phyloP scores from a whole-genome alignment of 2,113 vertebrate species.

The Perca schrenkii region DNA sequence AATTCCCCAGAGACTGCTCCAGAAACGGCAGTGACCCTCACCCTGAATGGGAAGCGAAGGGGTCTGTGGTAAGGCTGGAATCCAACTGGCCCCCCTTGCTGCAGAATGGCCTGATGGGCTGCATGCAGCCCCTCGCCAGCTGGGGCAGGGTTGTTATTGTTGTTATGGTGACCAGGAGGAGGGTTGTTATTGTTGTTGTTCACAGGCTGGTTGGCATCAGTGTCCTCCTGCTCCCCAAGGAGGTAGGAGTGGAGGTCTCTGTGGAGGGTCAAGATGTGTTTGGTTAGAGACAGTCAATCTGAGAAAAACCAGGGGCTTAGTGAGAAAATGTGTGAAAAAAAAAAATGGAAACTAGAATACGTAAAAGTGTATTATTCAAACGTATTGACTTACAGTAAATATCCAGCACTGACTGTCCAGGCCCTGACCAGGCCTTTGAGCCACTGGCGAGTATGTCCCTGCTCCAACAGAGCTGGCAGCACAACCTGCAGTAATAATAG shows the following conservation, averaged over 20 bases:
- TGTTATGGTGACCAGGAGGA: slow-evolving; percentile 86
- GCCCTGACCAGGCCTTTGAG: slow-evolving; percentile 97
- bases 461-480: slow-evolving; percentile 96
- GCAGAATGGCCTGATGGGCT: slow-evolving; percentile 98
- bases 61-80: slow-evolving; percentile 98
- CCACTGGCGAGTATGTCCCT: slow-evolving; percentile 98
- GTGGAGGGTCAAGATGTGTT: slow-evolving; percentile 7
- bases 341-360: neutral
- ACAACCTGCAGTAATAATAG: slow-evolving; percentile 98
- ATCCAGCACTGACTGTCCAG: slow-evolving; percentile 97
- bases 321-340: neutral
- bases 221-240: slow-evolving; percentile 97
- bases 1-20: neutral
- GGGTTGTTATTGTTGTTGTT: slow-evolving; percentile 90
- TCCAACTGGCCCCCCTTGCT: slow-evolving; percentile 97
- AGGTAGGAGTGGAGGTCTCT: slow-evolving; percentile 99
- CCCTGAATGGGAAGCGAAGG: slow-evolving; percentile 94
- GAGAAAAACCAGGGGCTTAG: neutral
- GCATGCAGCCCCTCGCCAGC: slow-evolving; percentile 96
- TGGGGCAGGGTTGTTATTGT: slow-evolving; percentile 93
- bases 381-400: slow-evolving; percentile 90
- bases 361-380: neutral
- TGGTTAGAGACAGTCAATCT: neutral
- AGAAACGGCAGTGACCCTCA: slow-evolving; percentile 59
- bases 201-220: slow-evolving; percentile 92